Conservation (phyloP, 2,113 vertebrate genomes). For the Ivindomyrus marchei region DNA sequence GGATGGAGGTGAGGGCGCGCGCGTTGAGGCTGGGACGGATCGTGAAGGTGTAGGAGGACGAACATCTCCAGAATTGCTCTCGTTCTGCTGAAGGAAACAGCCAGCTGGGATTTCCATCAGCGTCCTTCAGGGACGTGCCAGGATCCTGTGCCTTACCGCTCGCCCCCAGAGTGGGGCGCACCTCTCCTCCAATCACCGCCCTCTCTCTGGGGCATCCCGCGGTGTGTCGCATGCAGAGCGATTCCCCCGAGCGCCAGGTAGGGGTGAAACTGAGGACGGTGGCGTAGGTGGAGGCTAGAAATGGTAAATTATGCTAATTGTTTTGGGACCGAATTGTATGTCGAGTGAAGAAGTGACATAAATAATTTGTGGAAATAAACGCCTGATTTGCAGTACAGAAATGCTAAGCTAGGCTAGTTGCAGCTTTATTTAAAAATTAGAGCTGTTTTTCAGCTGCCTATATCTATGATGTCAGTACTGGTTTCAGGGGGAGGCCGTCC, state of each 20-base stretch:
- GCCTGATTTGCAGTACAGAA: not conserved
- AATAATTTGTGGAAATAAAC: not conserved
- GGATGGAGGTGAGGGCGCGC: not conserved
- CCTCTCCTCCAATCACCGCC: not conserved
- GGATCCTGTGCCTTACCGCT: not conserved
- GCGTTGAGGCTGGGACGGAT: not conserved
- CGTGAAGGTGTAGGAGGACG: not conserved
- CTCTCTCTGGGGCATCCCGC: not conserved
- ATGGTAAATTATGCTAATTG: conserved; percentile 9
- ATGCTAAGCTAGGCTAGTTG: not conserved
- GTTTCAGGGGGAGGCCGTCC: not conserved
- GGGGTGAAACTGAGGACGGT: not conserved
- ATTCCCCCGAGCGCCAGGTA: not conserved
- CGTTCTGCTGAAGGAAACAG: not conserved
- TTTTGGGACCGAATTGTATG: not conserved
- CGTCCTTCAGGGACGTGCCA: not conserved
- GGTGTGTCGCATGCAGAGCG: not conserved
- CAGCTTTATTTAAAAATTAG: not conserved
- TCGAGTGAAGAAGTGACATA: not conserved
- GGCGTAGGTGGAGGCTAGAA: not conserved
- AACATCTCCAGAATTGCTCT: not conserved
- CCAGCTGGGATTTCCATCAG: not conserved
- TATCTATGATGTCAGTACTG: not conserved
- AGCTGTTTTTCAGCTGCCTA: not conserved
- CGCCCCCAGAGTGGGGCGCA: not conserved